Base-by-base conservation (phyloP, 1,140 invertebrate genomes). In the Sitobion miscanthi region DNA sequence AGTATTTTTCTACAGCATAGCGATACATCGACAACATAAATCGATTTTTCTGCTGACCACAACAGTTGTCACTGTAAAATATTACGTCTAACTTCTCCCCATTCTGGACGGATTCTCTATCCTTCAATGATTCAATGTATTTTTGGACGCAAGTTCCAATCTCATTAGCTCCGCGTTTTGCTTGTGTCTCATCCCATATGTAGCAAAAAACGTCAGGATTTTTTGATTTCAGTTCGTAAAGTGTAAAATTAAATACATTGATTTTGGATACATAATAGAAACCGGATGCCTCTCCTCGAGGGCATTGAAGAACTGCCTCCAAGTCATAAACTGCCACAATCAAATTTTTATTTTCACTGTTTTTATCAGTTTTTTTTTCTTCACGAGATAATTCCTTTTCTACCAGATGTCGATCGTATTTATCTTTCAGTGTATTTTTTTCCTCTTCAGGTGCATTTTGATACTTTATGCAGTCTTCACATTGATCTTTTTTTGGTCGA, bases 131-230 rank as follows among this genome's bases (percentile, higher is more conserved):
- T 91, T 93, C 77, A n/a, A 93, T 90, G 89, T 92, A 93, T 54
- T 90, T 54, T 47, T 47, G 83, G 35, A 93, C 91, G 77, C 93
- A 94, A 0, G 93, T 92, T 85, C 85, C 52, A 30, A 45, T 54
- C 89, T 93, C 94, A 94, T 94, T 94, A 86, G 94, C 93, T 30
- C 94, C 95, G 35, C 94, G 93, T 14, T 94, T 87, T n/a, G 85
- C 94, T 52, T 94, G 69, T 30, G 93, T 91, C 94, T 95, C 95
- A 93, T 95, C 93, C 94, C 95, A 95, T 42, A 94, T 35, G 94
- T 94, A 95, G 62, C 94, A 95, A 23, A 93, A n/a, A 45, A 91
- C 93, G 30, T 94, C 93, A 38, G 93, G 94, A 62, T 93, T 93
- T 94, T 94, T 85, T 90, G 89, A 57, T 90, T 69, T 90, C 9